Evolutionary conservation across 2,797 vertebrate genomes (phyloP).

Genomic region (Acanthiza pusilla): DNA sequence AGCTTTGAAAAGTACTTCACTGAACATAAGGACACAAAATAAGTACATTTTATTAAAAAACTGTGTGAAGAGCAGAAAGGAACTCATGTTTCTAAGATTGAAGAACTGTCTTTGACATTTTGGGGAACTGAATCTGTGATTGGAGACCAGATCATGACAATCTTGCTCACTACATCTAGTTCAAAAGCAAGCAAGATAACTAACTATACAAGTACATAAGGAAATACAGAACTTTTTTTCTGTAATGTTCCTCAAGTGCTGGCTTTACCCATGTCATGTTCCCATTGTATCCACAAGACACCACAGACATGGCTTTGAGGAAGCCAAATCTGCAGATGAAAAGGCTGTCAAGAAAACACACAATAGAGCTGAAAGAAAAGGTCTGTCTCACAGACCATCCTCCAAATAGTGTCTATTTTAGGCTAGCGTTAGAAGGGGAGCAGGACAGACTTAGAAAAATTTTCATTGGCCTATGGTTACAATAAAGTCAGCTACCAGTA

Average conservation of each 20-base stretch:
- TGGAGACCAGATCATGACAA: neutral
- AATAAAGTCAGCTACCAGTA: neutral
- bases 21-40: neutral
- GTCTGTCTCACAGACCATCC: neutral
- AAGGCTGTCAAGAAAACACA: neutral
- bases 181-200: neutral
- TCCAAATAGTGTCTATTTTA: neutral
- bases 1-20: neutral
- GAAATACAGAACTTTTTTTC: neutral
- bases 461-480: neutral
- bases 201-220: neutral
- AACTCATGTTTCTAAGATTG: neutral
- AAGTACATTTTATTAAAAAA: neutral
- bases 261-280: neutral
- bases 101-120: neutral
- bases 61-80: neutral
- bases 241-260: neutral
- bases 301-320: neutral
- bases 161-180: neutral
- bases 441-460: neutral
- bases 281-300: neutral
- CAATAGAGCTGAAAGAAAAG: neutral
- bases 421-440: neutral
- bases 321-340: neutral
- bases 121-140: neutral